Base-by-base conservation (phyloP, 2,888 invertebrate genomes). In the Congeria kusceri region DNA sequence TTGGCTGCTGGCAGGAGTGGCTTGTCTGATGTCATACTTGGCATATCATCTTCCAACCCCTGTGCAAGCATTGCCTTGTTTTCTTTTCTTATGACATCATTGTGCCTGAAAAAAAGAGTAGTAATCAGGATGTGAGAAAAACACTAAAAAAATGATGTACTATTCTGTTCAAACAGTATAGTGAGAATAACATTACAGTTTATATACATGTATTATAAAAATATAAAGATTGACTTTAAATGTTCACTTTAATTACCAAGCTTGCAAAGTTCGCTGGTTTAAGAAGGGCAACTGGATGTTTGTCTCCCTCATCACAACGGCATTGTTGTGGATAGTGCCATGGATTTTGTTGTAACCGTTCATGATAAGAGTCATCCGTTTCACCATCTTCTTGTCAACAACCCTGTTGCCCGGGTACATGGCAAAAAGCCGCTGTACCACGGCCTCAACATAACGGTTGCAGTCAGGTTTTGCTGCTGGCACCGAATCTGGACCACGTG, bases 261-360 rank as follows among this genome's bases (percentile, higher is more conserved):
- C 56, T 11, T 27, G 32, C 0, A 71, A 46, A 3, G 71, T 64
- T 13, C 25, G 44, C 13, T 64, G 23, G 58, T 72, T 72, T 13
- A 72, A 15, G 11, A 23, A 25, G 47, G 57, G 23, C 44, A 65
- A 39, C 47, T 71, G 71, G 18, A 72, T 63, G 27, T 57, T 39
- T 20, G 71, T 72, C 44, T 39, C 20, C 9, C 44, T 9, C 58
- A 58, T 58, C 18, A 72, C 64, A 44, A 28, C 39, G 23, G 56
- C 7, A 18, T 72, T 58, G 28, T 64, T 39, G n/a, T 57, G 28
- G 23, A 72, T 64, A 32, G 46, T 53, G 15, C 46, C 58, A 23
- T 64, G 32, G 25, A 72, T 72, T 57, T 23, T 64, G 57, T 58
- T 65, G 47, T 64, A 72, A 0, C 56, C 53, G n/a, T 27, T 20